Evolutionary conservation across 2,888 invertebrate species (phyloP), one percentile per base, ranked within the genome.

Genomic region (Callimorpha dominula): DNA sequence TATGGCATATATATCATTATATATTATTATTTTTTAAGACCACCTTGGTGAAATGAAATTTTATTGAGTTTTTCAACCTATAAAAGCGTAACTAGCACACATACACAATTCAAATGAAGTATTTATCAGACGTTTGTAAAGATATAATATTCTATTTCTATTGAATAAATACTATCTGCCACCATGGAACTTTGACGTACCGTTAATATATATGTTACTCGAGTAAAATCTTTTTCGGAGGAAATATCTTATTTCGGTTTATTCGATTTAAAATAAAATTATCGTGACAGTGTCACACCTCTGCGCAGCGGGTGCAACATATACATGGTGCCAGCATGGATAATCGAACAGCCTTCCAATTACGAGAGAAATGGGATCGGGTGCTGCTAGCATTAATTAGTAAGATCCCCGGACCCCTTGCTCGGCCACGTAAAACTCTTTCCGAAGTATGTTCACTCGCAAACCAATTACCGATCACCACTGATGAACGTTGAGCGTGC

Each of bases 401-500:
- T 90, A 91, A 90, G 89, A 89, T 89, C 89, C 90, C 88, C 90
- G 87, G 84, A 84, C 90, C 88, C 89, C 87, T 83, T 85, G 86
- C 86, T 80, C 75, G 67, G 69, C 83, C 82, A 79, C 87, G 83
- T 88, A 85, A 83, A 85, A 85, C 86, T 87, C 90, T 91, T 89
- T 79, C 86, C 88, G 87, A 87, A 87, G 88, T 89, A 81, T 88
- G 89, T 86, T 88, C 85, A 86, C 87, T 89, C 87, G 89, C 90
- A 85, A 91, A 92, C 94, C 94, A 95, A 94, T 94, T 95, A 94
- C 91, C 91, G 91, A 89, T 84, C 86, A 86, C 84, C 71, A 62
- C 90, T 90, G 92, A 94, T 93, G 92, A 91, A 91, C 91, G 90
- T 83, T 81, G 88, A 89, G 87, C 89, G 90, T 88, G 90, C 90